Evolutionary conservation across 1,140 invertebrate genomes (phyloP), one percentile per base, ranked within the genome.

Genomic region (Copidosoma floridanum): DNA sequence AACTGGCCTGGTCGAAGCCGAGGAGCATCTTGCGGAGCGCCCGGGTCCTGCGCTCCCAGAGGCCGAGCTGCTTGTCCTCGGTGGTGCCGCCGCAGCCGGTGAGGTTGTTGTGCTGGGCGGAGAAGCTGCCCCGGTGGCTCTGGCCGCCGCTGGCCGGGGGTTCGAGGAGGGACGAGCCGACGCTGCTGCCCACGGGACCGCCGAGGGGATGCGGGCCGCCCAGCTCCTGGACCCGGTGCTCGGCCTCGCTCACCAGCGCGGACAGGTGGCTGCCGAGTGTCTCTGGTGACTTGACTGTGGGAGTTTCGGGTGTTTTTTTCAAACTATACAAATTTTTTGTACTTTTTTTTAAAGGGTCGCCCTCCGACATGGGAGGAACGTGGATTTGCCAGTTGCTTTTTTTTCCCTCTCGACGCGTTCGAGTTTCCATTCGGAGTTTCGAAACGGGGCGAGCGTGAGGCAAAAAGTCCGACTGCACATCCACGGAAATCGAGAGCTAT

Each of bases 41-140:
- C 73, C 91, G 86, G 2, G 90, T 86, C 62, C 93, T 84, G 51
- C 93, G 83, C 65, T 95, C 91, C 93, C 94, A 96, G 21, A 93
- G 85, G 44, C 88, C 86, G 16, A 92, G 85, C 71, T 95, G 92
- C 69, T 92, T 92, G 71, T 95, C 92, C 63, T 89, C 89, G 66
- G 88, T 84, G 40, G 84, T 88, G 37, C 85, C 86, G 35, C 85
- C 86, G 56, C 84, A 84, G 50, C 82, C 84, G 16, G 89, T 79
- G 81, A 89, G 40, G 84, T 87, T 72, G 82, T 85, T 66, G 78
- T 79, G 83, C 81, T 74, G 73, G 18, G 71, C 64, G 14, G 77
- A 75, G 64, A 84, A 83, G 59, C 81, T 83, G 8, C 81, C 81
- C 59, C 82, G 75, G 47, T 81, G 80, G 23, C 21, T 23, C 11